Evolutionary conservation across 2,113 vertebrate genomes (phyloP), one percentile per base, ranked within the genome.

Genomic region (Lophochroa leadbeateri): DNA sequence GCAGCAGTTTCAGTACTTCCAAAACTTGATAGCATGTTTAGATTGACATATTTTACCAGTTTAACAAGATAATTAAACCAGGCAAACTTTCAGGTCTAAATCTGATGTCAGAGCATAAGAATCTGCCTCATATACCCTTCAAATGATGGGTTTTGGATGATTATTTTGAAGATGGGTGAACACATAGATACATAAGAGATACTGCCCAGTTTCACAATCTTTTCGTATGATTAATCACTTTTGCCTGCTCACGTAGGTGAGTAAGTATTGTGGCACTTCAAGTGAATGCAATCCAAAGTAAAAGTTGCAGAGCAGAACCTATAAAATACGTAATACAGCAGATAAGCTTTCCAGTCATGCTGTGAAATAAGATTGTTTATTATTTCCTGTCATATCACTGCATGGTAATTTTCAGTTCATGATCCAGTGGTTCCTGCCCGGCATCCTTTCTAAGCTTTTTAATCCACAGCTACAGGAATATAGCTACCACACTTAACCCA

Each of bases 1-100:
- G 74, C 57, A 96, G 67, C 63, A 84, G 27, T 95, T 92, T 88
- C 41, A 79, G 64, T 65, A 52, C 49, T 89, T 92, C 61, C 37
- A 88, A 84, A 94, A 64, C 4, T 33, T 61, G 69, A 81, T 41
- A 79, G 43, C 3, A 0, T 35, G 31, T 88, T 90, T 92, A 75
- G n/a, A 79, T 37, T 43, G 57, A 86, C 61, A 37, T 69, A 77
- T 79, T 94, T 94, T 93, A 52, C 57, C n/a, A 39, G 29, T 79
- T 91, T 65, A 94, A 92, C 29, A 58, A 74, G 76, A 37, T 87
- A 91, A 94, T 93, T 96, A 95, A 82, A 76, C 31, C 24, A 89
- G 65, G 57, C 58, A 92, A 86, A 44, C n/a, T 68, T 94, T 92
- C 82, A 90, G 52, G 63, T 93, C 43, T 96, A 69, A 88, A 86